Percentiles rank a stretch among this genome's conserved stretches.
These are phyloP conservation scores for Chirona hameri DNA, from an alignment of 2,888 invertebrate genomes.

Conservation along the genomic window DNA sequence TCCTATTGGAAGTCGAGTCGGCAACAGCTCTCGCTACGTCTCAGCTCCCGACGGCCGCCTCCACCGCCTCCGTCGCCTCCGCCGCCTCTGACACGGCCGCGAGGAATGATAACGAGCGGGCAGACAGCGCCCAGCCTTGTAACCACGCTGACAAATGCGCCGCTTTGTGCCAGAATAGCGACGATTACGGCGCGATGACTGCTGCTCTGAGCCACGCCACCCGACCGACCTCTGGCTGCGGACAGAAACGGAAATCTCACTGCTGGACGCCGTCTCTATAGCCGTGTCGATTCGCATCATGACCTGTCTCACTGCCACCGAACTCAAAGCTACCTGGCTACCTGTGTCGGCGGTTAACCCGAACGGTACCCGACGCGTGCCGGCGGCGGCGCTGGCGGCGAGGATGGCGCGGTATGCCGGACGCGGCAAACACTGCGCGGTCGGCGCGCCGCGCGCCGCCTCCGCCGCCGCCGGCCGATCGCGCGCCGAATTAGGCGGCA, in stretches of 20 bases:
- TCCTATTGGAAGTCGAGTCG: too few relatives aligned
- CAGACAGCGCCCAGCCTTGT: neutral
- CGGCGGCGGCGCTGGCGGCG: neutral
- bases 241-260: too few relatives aligned
- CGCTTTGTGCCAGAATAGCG: constrained; percentile 13
- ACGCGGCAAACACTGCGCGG: neutral
- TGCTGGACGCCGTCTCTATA: too few relatives aligned
- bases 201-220: neutral
- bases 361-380: too few relatives aligned
- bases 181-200: constrained; percentile 6
- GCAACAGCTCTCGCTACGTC: too few relatives aligned
- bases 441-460: neutral
- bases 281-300: neutral
- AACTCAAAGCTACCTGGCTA: neutral
- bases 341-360: too few relatives aligned
- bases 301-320: neutral
- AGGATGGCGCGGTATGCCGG: neutral
- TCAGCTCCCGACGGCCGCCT: too few relatives aligned
- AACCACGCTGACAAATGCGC: neutral
- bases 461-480: neutral
- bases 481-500: constrained; percentile 13
- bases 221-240: too few relatives aligned
- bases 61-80: neutral
- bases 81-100: neutral
- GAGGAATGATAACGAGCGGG: constrained; percentile 25